These are phyloP conservation scores for Trachops cirrhosus DNA, from an alignment of 2,797 vertebrate species.

Conservation along the genomic window DNA sequence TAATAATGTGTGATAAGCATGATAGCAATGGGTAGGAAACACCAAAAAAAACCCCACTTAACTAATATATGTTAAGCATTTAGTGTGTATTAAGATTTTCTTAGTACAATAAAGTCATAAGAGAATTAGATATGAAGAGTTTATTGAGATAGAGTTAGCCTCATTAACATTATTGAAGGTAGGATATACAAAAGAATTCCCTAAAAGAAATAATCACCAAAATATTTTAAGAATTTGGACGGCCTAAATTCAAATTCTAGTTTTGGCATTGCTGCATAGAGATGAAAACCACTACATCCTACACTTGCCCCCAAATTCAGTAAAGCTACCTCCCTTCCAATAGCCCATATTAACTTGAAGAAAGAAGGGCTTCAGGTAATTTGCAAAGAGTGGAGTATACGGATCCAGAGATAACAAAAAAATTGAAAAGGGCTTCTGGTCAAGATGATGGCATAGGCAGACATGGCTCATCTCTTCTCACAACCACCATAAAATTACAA, in stretches of 20 bases:
- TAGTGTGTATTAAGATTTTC: background rate
- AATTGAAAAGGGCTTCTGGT: too few relatives aligned
- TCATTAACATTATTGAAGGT: background rate
- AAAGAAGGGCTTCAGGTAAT: background rate
- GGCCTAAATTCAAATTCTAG: background rate
- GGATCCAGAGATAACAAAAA: background rate
- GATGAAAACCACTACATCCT: background rate
- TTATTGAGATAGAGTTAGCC: background rate
- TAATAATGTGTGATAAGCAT: background rate
- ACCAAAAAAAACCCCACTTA: background rate
- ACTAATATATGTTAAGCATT: background rate
- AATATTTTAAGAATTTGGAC: background rate
- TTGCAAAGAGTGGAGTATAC: background rate
- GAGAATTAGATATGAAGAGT: background rate
- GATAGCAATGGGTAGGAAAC: background rate
- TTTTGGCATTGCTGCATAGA: background rate
- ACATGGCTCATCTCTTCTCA: too few relatives aligned
- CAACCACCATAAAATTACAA: too few relatives aligned
- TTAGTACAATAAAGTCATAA: background rate
- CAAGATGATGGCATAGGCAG: too few relatives aligned
- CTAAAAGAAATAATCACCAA: background rate
- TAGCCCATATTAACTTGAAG: background rate
- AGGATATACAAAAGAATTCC: background rate
- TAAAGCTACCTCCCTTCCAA: background rate
- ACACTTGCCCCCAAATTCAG: background rate